Evolutionary conservation across 1,140 invertebrate species (phyloP).

Genomic region (Mamestra configurata): DNA sequence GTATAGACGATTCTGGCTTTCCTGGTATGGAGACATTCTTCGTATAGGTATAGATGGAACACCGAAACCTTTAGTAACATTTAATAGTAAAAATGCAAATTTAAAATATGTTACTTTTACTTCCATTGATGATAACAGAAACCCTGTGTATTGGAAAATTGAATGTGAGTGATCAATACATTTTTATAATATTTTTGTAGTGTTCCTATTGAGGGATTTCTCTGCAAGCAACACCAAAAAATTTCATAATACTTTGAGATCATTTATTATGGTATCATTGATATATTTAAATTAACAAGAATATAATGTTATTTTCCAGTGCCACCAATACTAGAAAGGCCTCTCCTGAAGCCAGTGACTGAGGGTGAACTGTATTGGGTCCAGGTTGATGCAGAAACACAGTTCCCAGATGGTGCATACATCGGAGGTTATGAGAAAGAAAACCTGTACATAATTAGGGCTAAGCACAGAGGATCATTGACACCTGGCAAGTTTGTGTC

Average conservation of each 20-base stretch:
- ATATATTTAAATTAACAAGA: neutral
- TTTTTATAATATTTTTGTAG: neutral
- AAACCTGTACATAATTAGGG: constrained; percentile 90
- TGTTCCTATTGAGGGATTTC: neutral
- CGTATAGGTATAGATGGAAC: constrained; percentile 48
- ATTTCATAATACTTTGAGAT: too few species aligned
- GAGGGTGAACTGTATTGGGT: constrained; percentile 66
- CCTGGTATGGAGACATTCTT: constrained; percentile 89
- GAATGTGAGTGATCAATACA: constrained; percentile 62
- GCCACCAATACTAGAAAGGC: constrained; percentile 57
- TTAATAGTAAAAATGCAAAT: constrained; percentile 45
- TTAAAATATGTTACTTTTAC: constrained; percentile 64
- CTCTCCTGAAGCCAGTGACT: constrained; percentile 54
- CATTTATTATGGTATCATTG: too few species aligned
- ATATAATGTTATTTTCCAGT: constrained; percentile 57
- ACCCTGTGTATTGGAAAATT: constrained; percentile 65
- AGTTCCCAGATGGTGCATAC: constrained; percentile 91
- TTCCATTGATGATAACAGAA: constrained; percentile 16
- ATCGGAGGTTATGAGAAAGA: constrained; percentile 91
- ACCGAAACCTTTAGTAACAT: constrained; percentile 55
- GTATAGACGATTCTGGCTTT: constrained; percentile 92
- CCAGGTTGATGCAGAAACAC: constrained; percentile 38
- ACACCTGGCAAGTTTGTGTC: constrained; percentile 92
- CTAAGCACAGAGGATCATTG: constrained; percentile 89
- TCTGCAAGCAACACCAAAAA: neutral